Base-by-base conservation (phyloP, 2,888 invertebrate species). In the Aporophyla nigra region DNA sequence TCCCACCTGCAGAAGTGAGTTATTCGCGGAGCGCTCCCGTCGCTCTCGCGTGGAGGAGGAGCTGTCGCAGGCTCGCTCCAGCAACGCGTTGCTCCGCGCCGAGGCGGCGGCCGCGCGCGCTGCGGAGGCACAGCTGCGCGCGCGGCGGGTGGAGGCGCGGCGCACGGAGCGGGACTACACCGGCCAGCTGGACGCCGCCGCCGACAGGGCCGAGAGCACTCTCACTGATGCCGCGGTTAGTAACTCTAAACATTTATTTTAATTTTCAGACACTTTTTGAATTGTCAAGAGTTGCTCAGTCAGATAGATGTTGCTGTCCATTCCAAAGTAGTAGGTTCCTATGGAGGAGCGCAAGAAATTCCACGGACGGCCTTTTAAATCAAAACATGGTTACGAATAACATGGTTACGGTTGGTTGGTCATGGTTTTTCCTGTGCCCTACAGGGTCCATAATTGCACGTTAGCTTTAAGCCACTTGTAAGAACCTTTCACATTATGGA, bases 21-120 rank as follows among this genome's bases (percentile, higher is more conserved):
- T 96, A 67, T 94, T 95, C 86, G 76, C 91, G 82, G 96, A 96
- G 90, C 95, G 96, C 56, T 93, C 92, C n/a, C 93, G 95, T 0
- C 93, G 96, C 0, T 92, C 92, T 9, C 94, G 95, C 19, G 91
- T 92, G 2, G 96, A 96, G 82, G 92, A 93, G 69, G 96, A 96
- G 79, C 84, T 93, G 58, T 66, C 84, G 0, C 72, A 86, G 2
- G 90, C 89, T 33, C 93, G 93, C 21, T 53, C 51, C 91, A 87
- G 61, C 21, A 86, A 85, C 7, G 82, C 88, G 14, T 10, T 84
- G 27, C 87, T 92, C 9, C 87, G 92, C 0, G 89, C 88, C 0
- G 93, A 91, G 85, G 85, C 88, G 5, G 87, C 86, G 51, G 85
- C 80, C 56, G 83, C 83, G 49, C 81, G 90, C 9, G 88, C 87